Base-by-base conservation (phyloP, 1,140 invertebrate species). In the Neodiprion lecontei region DNA sequence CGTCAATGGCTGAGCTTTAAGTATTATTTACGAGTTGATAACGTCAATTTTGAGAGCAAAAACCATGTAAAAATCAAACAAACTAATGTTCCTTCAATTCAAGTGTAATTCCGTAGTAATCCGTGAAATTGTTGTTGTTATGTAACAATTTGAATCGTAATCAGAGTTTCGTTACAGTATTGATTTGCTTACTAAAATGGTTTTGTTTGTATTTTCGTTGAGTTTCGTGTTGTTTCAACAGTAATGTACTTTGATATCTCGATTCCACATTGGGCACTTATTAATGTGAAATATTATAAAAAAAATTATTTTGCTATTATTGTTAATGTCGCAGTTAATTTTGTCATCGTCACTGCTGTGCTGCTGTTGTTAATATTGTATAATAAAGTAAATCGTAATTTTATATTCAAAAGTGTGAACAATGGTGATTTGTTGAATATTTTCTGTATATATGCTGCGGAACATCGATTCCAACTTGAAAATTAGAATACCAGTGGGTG, bases 1-100 rank as follows among this genome's bases (percentile, higher is more conserved):
- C 79, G 75, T 61, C n/a, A 61, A 61, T 61, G 53, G 53, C 53
- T 61, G 74, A 28, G 61, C n/a, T 28, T 75, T 9, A 47, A 65
- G 69, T 69, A 28, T 48, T 23, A 69, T 71, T 23, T 71, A 50
- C 23, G 66, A 12, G 17, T 61, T 21, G 21, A 72, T 53, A 72
- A 66, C 17, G 47, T 65, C n/a, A 61, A 67, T 61, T 47, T 69
- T 12, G 40, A n/a, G 14, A 47, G 14, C 1, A 53, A 61, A 65
- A 70, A 17, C 21, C 17, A 28, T 67, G 53, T 67, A 12, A 65
- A 70, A 47, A 47, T 61, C 9, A 50, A 69, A 47, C 28, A 21
- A 69, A 69, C 11, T 69, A 47, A 14, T 65, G 21, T 69, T 47
- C 23, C 11, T 69, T 14, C 14, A 12, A 17, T 21, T 69, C 5